Evolutionary conservation across 1,140 invertebrate genomes (phyloP).

Genomic region (Ostrea denselamellosa): DNA sequence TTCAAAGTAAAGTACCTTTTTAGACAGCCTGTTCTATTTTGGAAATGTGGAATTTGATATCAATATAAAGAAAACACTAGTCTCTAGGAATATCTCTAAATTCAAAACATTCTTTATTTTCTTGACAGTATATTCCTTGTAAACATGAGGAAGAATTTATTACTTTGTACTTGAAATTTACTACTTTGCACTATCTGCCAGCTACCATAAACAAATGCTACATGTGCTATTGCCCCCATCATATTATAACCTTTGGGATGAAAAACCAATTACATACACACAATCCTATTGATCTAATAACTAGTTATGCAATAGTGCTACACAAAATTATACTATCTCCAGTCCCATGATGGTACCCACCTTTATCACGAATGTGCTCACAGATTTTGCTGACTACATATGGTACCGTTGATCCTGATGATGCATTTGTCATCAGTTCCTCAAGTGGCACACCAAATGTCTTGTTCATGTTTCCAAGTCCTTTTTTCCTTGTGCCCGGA

Average conservation of each 20-base stretch:
- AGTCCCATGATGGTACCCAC: constrained; percentile 54
- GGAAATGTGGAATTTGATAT: too few species aligned
- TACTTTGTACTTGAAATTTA: background rate
- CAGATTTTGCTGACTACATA: constrained; percentile 73
- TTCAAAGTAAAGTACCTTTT: too few species aligned
- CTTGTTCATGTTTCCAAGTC: constrained; percentile 56
- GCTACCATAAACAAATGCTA: background rate
- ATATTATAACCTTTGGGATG: background rate
- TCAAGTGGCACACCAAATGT: constrained; percentile 76
- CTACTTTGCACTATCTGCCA: background rate
- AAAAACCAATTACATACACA: background rate
- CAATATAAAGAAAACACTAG: too few species aligned
- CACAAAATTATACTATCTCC: background rate
- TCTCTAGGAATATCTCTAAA: too few species aligned
- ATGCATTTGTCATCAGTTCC: constrained; percentile 67
- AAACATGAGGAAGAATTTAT: background rate
- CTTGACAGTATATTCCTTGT: background rate
- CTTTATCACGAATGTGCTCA: constrained; percentile 74
- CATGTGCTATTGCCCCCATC: background rate
- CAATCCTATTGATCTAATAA: background rate
- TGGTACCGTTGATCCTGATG: constrained; percentile 68
- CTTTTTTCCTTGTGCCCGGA: constrained; percentile 69
- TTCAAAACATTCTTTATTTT: background rate
- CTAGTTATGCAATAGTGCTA: background rate
- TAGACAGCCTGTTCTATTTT: too few species aligned